Conservation (phyloP, 1,140 invertebrate species). For the Eriocheir sinensis region DNA sequence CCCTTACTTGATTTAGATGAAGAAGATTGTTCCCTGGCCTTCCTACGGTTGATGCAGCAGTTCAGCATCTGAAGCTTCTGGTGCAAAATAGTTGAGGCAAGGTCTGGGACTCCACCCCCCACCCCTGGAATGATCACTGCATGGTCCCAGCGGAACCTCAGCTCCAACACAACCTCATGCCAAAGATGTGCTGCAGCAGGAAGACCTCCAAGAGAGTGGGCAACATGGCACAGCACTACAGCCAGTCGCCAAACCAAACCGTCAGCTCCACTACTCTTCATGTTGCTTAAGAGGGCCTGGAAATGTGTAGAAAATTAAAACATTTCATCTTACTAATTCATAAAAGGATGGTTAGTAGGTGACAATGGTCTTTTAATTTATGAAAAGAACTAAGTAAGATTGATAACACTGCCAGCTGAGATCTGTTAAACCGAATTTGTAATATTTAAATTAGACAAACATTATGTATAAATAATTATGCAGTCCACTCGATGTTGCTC, state of each 20-base stretch:
- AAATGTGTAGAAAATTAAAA: not conserved
- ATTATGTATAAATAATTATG: too few relatives aligned
- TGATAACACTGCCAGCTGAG: too few relatives aligned
- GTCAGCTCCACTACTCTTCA: slow-evolving; percentile 89
- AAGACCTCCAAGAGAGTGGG: slow-evolving; percentile 89
- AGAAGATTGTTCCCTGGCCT: slow-evolving; percentile 82
- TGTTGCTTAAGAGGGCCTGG: slow-evolving; percentile 71
- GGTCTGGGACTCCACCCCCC: slow-evolving; percentile 88
- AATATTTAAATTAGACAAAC: too few relatives aligned
- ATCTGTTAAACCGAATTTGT: too few relatives aligned
- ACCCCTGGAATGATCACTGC: slow-evolving; percentile 88
- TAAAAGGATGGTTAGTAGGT: too few relatives aligned
- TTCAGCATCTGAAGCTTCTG: slow-evolving; percentile 98
- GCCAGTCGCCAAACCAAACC: slow-evolving; percentile 92
- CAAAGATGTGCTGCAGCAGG: slow-evolving; percentile 93
- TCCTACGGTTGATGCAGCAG: slow-evolving; percentile 93
- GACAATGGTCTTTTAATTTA: too few relatives aligned
- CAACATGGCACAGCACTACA: slow-evolving; percentile 90
- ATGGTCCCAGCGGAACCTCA: slow-evolving; percentile 95
- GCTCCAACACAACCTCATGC: slow-evolving; percentile 95
- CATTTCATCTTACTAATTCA: too few relatives aligned
- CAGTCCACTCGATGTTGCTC: too few relatives aligned
- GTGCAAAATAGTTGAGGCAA: slow-evolving; percentile 94
- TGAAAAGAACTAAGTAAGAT: too few relatives aligned
- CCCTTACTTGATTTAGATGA: slow-evolving; percentile 78